A percentile compares a stretch with the other conserved stretches of the same genome.
Evolutionary conservation across 2,888 invertebrate species (phyloP).

Genomic region (Polymixis lichenea): DNA sequence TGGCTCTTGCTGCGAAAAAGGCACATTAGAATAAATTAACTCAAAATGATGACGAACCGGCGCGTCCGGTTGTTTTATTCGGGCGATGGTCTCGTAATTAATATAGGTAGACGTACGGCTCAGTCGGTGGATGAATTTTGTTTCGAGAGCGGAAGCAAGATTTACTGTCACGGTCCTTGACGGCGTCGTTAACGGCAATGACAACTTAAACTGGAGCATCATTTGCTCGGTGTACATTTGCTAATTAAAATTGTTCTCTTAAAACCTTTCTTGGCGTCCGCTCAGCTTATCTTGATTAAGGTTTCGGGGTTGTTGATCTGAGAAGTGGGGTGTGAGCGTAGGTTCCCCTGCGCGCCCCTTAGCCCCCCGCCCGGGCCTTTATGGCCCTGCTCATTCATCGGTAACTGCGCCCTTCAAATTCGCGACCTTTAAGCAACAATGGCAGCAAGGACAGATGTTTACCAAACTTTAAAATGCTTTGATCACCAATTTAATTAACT

Average conservation of each 20-base stretch:
- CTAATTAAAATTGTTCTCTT: slow-evolving; percentile 80
- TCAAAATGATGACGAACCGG: slow-evolving; percentile 74
- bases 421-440: slow-evolving; percentile 83
- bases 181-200: slow-evolving; percentile 59
- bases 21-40: slow-evolving; percentile 79
- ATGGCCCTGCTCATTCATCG: slow-evolving; percentile 81
- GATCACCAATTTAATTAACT: slow-evolving; percentile 8
- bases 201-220: slow-evolving; percentile 62
- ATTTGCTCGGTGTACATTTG: slow-evolving; percentile 69
- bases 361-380: slow-evolving; percentile 76
- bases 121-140: slow-evolving; percentile 66
- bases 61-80: slow-evolving; percentile 77
- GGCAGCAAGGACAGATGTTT: slow-evolving; percentile 79
- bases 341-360: slow-evolving; percentile 59
- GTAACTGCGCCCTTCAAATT: slow-evolving; percentile 82
- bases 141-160: slow-evolving; percentile 71
- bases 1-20: slow-evolving; percentile 74
- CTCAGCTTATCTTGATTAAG: slow-evolving; percentile 85
- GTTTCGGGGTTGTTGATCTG: slow-evolving; percentile 88
- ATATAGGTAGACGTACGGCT: slow-evolving; percentile 66
- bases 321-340: slow-evolving; percentile 76
- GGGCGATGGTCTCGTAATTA: slow-evolving; percentile 74
- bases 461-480: slow-evolving; percentile 70
- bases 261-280: slow-evolving; percentile 76
- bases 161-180: slow-evolving; percentile 64